Evolutionary conservation across 2,113 vertebrate genomes (phyloP), one percentile per base, ranked within the genome.

Genomic region (Gallinago paraguaiae): DNA sequence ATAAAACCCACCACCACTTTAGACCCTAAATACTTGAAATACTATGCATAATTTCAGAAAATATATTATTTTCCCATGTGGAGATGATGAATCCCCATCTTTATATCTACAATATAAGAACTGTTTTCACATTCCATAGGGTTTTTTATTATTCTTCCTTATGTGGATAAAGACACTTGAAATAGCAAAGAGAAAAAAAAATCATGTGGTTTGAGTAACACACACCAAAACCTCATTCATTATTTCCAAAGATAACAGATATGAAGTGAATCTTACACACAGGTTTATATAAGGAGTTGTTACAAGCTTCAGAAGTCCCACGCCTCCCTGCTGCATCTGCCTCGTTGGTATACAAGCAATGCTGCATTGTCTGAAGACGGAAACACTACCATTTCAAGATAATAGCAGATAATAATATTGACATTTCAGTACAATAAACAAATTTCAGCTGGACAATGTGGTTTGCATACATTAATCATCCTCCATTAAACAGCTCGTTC

Each of bases 391-490:
- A 57, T 37, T 94, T 75, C 37, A 70, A 91, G 48, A 91, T 6
- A 93, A 69, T 3, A 91, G 54, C 17, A 7, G 48, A 88, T 71
- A 86, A 86, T 63, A 94, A 93, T 79, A 88, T 63, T 91, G 96
- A 88, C 51, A 83, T 92, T 92, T 83, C 23, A 60, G 59, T 5
- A 5, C 17, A 3, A 67, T 57, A 93, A 92, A 93, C 75, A 95
- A 76, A n/a, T 77, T 78, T 89, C 67, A 93, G 56, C 75, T 64
- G 84, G 68, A 92, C 86, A 93, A 33, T 33, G 54, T 27, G 7
- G 46, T 74, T 79, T 45, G 43, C 87, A 88, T 75, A 67, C 25
- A 70, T 68, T 87, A 91, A 84, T 90, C 41, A 78, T 30, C 41
- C 18, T 65, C 45, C 57, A 71, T 91, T 60, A 80, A 95, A 51